Evolutionary conservation across 2,888 invertebrate genomes (phyloP).

Genomic region (Brachylomia viminalis): DNA sequence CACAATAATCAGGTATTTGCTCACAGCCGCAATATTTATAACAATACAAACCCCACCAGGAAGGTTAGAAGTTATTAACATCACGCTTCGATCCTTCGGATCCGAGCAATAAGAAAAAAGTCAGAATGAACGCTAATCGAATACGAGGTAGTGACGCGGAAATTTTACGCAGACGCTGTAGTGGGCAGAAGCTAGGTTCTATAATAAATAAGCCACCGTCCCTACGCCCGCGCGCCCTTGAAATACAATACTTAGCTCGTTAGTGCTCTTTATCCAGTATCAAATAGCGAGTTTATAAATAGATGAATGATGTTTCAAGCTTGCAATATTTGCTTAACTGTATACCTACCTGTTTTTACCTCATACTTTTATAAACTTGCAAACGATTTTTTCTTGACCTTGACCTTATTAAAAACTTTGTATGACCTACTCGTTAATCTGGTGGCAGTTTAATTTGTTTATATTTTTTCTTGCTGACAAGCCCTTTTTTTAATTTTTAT

Average conservation of each 20-base stretch:
- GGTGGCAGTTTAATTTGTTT: neutral
- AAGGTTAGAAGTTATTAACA: too few species aligned
- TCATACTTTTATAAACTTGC: neutral
- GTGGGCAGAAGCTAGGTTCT: neutral
- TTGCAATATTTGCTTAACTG: too few species aligned
- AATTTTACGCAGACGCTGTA: too few species aligned
- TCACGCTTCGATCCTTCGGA: neutral
- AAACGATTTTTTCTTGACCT: neutral
- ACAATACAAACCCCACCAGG: too few species aligned
- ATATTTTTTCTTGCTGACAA: too few species aligned
- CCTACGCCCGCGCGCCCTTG: neutral
- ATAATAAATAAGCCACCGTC: neutral
- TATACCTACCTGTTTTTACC: neutral
- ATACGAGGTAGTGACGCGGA: neutral
- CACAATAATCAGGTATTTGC: too few species aligned
- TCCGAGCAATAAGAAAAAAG: neutral
- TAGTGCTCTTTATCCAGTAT: neutral
- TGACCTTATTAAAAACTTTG: neutral
- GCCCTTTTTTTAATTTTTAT: too few species aligned
- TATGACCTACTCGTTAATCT: neutral
- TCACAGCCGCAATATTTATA: too few species aligned
- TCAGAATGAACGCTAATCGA: neutral
- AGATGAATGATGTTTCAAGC: neutral
- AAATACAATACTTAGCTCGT: slow-evolving; percentile 1
- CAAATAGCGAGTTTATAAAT: neutral